Percentiles rank a stretch among this genome's conserved stretches.
Conservation (phyloP, 2,888 invertebrate species). For the Thecophora atra region DNA sequence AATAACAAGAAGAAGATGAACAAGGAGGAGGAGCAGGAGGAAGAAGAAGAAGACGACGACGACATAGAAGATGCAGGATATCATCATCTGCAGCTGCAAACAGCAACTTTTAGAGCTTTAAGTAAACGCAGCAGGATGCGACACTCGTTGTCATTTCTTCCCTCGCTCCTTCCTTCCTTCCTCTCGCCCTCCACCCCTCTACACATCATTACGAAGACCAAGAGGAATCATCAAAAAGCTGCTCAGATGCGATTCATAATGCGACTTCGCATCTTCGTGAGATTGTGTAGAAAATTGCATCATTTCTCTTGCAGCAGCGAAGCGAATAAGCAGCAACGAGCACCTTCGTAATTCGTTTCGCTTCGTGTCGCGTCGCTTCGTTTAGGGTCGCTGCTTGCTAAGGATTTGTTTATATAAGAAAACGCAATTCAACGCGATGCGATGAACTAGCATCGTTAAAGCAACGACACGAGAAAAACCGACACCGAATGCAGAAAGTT, state of each 20-base stretch:
- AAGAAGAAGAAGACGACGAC: no score
- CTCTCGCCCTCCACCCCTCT: background rate
- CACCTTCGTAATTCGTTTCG: no score
- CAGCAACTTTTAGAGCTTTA: constrained; percentile 24
- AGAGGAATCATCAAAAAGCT: background rate
- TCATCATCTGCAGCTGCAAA: constrained; percentile 17
- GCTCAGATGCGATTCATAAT: background rate
- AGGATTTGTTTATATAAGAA: no score
- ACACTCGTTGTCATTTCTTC: background rate
- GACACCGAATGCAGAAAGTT: no score
- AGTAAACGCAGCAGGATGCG: constrained; percentile 23
- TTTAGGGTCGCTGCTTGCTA: no score
- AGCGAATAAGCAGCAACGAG: no score
- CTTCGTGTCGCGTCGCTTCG: no score
- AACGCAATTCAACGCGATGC: no score
- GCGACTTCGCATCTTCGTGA: background rate
- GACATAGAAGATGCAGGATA: no score
- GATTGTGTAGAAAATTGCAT: constrained; percentile 6
- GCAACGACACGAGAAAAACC: no score
- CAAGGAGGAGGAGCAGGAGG: no score
- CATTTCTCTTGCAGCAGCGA: constrained; percentile 8
- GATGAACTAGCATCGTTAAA: no score
- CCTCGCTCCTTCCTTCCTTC: background rate
- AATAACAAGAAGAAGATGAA: background rate
- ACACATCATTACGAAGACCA: background rate